Conservation (phyloP, 2,113 vertebrate species). For the Halcyon malimbica region DNA sequence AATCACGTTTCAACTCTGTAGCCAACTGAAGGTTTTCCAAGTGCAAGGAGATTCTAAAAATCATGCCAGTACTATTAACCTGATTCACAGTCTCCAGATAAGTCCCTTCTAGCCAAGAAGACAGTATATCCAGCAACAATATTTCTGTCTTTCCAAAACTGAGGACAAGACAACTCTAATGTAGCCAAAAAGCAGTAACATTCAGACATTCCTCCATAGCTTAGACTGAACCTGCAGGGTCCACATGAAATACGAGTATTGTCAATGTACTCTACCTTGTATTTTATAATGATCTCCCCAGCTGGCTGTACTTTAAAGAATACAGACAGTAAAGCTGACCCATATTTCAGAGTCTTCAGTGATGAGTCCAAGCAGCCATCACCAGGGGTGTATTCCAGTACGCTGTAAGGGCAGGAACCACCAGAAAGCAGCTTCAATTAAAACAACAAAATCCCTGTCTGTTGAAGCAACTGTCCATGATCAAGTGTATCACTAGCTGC, state of each 20-base stretch:
- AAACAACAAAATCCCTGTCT: background rate
- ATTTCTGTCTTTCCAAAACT: constrained; percentile 26
- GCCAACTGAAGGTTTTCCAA: constrained; percentile 1
- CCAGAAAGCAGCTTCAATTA: background rate
- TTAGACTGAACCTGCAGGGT: constrained; percentile 8
- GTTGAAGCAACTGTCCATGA: background rate
- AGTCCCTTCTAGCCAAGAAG: background rate
- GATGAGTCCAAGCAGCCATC: background rate
- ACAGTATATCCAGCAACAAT: background rate
- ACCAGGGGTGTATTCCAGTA: background rate
- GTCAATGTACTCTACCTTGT: background rate
- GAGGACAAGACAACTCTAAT: background rate
- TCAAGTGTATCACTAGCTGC: background rate
- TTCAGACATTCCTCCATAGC: constrained; percentile 23
- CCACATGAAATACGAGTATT: background rate
- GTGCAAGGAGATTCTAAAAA: background rate
- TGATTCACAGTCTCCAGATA: background rate
- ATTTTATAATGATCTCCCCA: background rate
- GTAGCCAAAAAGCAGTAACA: background rate
- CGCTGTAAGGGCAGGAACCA: background rate
- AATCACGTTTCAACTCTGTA: background rate
- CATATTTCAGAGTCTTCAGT: background rate
- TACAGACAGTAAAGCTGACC: background rate
- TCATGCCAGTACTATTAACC: background rate
- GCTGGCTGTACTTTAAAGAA: background rate